Evolutionary conservation across 2,888 invertebrate genomes (phyloP), one percentile per base, ranked within the genome.

Genomic region (Plutella xylostella): DNA sequence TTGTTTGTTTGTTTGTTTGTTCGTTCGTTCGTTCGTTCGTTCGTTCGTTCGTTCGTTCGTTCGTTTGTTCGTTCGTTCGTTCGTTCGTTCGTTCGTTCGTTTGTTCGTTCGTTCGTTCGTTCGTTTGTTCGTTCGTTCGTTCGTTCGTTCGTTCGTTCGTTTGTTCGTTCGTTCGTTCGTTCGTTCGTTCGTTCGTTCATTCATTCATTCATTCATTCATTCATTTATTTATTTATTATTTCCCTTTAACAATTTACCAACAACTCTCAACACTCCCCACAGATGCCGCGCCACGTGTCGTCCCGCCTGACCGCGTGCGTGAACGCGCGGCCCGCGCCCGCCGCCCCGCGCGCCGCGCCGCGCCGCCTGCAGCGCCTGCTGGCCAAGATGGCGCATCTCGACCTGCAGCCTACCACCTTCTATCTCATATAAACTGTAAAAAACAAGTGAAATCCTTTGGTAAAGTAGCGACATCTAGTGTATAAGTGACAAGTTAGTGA

Each of bases 301-400:
- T 90, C 93, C 53, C 89, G 97, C 11, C 83, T 98, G 45, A 94
- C 96, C 65, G 91, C 90, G 53, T 96, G 96, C 56, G 90, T 95
- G 51, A 46, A 15, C 46, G 45, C 41, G 47, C 48, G 42, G 48
- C 50, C 85, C 92, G 54, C 14, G 92, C 94, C 72, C 90, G 92
- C 55, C 96, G 97, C 92, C 85, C 70, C 85, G 45, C 40, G 47
- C 49, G 94, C 49, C 11, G 76, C 73, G 0, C 83, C 82, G 51
- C 90, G 93, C 55, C 96, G 97, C 92, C 85, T 99, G 45, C 95
- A 96, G 72, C 87, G 96, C 42, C 86, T 98, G 49, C 95, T 98
- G 68, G 97, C 98, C 68, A 98, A 98, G 86, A 97, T 99, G 92
- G 97, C 97, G 4, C 98, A 98, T 82, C 92, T 97, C 45, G 98